Base-by-base conservation (phyloP, 2,888 invertebrate species). In the Anthrax anthrax region DNA sequence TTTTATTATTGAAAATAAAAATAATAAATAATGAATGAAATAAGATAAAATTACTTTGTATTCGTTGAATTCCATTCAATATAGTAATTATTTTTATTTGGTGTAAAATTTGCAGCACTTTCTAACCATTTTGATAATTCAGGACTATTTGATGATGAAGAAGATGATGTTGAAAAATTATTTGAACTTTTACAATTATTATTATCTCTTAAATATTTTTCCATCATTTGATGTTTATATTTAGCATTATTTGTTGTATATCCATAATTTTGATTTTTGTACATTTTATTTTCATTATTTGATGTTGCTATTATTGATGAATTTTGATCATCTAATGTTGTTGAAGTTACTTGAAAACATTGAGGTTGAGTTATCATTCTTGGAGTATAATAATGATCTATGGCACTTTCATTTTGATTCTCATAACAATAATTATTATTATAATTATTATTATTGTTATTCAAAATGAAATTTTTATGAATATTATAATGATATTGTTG, bases 41-140 rank as follows among this genome's bases (percentile, higher is more conserved):
- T 37, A 9, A 13, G 3, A 39, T n/a, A 43, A 39, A 39, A 19
- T 46, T 23, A 23, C 8, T 23, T 23, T 23, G 8, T 36, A 37
- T 4, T 13, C 14, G 10, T 10, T 18, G 61, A 47, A 57, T 65
- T 61, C 81, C 81, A 81, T 64, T 79, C 77, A 2, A 80, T 74
- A 58, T 81, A 82, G 58, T 81, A 82, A 57, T 80, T 82, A 47
- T 75, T 77, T 58, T 81, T 80, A 53, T 78, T 77, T 1, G 83
- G 84, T 52, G 77, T 77, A 60, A 83, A 84, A 52, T 80, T 75
- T 1, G 77, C 82, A 0, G 84, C 81, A 58, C 83, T 84, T 59
- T 82, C 80, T 42, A 83, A 62, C 84, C 84, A 84, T 60, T 82
- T 83, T 39, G 79, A 77, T 14, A 84, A 70, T 58, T 81, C 74